Evolutionary conservation across 2,888 invertebrate species (phyloP), one percentile per base, ranked within the genome.

Genomic region (Plebejus argus): DNA sequence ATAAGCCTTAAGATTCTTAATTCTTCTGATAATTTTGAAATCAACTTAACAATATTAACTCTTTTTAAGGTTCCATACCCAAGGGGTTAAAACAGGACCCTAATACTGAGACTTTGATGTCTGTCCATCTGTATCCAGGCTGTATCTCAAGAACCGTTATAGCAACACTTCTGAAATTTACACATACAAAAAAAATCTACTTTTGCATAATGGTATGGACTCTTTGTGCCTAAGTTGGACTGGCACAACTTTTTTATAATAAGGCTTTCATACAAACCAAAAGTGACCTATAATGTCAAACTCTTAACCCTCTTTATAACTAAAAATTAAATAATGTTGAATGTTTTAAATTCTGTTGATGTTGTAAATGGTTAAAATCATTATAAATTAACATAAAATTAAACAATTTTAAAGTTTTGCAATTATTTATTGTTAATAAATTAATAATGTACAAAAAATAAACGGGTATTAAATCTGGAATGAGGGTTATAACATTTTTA

Each of bases 1-100:
- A 61, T 45, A 20, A 78, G 76, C 70, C 35, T 76, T 28, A 70
- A 76, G 78, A 75, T 76, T 75, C 45, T 58, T 76, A 61, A 45
- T 23, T 61, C 23, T 61, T 61, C 61, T 61, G 61, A 23, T 61
- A 23, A 12, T 61, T 61, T 61, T 61, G 23, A 61, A 23, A 61
- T 61, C 23, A 23, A 61, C 61, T 23, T n/a, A 61, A 23, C 61
- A 61, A 23, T 12, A 20, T 61, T 23, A 8, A 61, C n/a, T 12
- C 23, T 61, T 61, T 61, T 12, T 45, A 45, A 45, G 3, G 3
- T 45, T 45, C 45, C 12, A 2, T 45, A 45, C 45, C 45, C 45
- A 45, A 45, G 10, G 3, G 10, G 45, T 12, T 10, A 45, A 45
- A 45, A 45, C 12, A 3, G 45, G 45, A 45, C 45, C 45, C 45